Evolutionary conservation across 35 echinoderm and acorn worm genomes (phyloP), one percentile per base, ranked within the genome.

Genomic region (Antedon bifida): DNA sequence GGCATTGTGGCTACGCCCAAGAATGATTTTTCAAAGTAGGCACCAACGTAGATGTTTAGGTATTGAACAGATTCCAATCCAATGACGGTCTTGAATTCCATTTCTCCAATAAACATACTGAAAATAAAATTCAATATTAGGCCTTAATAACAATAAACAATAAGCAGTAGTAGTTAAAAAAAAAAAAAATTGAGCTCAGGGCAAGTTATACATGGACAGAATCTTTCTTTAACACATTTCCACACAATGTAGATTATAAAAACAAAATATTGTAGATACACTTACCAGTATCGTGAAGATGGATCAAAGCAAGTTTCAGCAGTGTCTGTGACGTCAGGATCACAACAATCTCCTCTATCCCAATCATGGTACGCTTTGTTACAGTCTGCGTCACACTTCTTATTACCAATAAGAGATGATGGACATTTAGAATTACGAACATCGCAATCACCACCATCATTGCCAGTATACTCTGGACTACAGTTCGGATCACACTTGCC

Each of bases 301-400:
- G 95, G 95, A 80, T 99, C 95, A 8, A 86, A 80, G 46, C 95
- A 99, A 0, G 85, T 85, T 10, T 32, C 12, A 0, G 31, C 80
- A 30, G 73, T 30, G 23, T 90, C 77, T 1, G 91, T 83, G 31
- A 86, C 32, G 34, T 29, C 34, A 30, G 82, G 82, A 35, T 86
- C 44, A 32, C 95, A 99, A 17, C 95, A 99, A 76, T 99, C 95
- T 11, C 95, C 95, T 1, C 64, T 86, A 74, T 99, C 95, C 56
- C 82, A 92, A 17, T 83, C 82, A 80, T 81, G 88, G 39, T 82
- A 88, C 0, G 73, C 85, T 45, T 74, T 86, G 42, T 99, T 99
- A 35, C 90, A 92, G 21, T 86, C 55, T 0, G 19, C 36, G 30
- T 99, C 84, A 85, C 95, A 99, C 19, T 87, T 81, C 3, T 86